Base-by-base conservation (phyloP, 2,113 vertebrate genomes). In the Brachionichthys hirsutus region DNA sequence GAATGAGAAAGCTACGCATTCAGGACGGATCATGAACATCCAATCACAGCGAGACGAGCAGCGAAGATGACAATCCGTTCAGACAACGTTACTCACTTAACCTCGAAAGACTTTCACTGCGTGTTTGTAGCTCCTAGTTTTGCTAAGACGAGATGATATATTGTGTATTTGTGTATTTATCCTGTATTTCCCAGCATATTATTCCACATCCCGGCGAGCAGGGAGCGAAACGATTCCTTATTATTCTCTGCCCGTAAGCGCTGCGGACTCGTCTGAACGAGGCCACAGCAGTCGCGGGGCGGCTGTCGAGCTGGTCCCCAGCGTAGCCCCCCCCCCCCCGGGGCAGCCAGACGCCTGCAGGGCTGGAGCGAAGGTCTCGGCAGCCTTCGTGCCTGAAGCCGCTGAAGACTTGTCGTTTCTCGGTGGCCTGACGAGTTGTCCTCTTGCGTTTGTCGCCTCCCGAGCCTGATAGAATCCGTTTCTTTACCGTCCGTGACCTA, bases 211-310 rank as follows among this genome's bases (percentile, higher is more conserved):
- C 8, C 8, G 24, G 24, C 24, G 24, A 30, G 24, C 24, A 30
- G 24, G 24, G 8, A 30, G 3, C 5, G 3, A 30, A 30, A 8
- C 8, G 3, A 30, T 30, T 30, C 24, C 24, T 30, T 30, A 30
- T 30, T 30, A 30, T 30, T 30, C 38, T 62, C 47, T 73, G 65
- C 36, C 61, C 51, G n/a, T 36, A 60, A 24, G 45, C 6, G 34
- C 56, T 16, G 67, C 36, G 54, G 40, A 71, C 60, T 53, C 73
- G 70, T 62, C 67, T 77, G 83, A 91, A 89, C 54, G 87, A 85
- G 90, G 90, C 76, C 90, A 90, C 46, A n/a, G 79, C 73, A 55
- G 59, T 30, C 51, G 52, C 65, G 63, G 82, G 82, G 80, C 78
- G 81, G 73, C 84, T 85, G 81, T 73, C 62, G 61, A 50, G 73